Base-by-base conservation (phyloP, 2,888 invertebrate species). In the Fragum fragum region DNA sequence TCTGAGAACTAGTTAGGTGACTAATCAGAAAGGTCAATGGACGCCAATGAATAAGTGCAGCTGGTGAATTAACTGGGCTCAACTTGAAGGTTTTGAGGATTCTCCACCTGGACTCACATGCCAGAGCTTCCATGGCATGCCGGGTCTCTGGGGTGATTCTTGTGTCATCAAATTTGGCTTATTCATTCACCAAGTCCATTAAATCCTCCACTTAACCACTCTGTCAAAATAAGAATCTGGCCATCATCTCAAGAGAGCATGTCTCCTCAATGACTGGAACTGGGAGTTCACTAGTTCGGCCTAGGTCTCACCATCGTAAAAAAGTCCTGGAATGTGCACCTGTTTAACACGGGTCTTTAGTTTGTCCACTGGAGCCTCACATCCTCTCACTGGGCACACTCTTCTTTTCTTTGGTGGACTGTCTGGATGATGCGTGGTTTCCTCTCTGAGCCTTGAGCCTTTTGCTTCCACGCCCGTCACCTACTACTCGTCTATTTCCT, bases 31-130 rank as follows among this genome's bases (percentile, higher is more conserved):
- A 18, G 6, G 61, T 16, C 36, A 74, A 14, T 3, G 74, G 39
- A 21, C 59, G 61, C 74, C 66, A 74, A 29, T 74, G 74, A 1
- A 74, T 47, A 1, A 74, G 29, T 16, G 59, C 66, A 1, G 42
- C 74, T n/a, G 74, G 63, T 23, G 74, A 74, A 28, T 52, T 74
- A 5, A 47, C 32, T 14, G 74, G 66, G 7, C 14, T 61, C 52
- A 74, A 11, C 1, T 28, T 52, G 28, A 74, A 74, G 6, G n/a
- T 26, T 21, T 21, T 28, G 1, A 63, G 74, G 16, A 63, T 32
- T 29, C 28, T n/a, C 26, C 63, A 63, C 32, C 36, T 32, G 21
- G 63, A 23, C 23, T 59, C 23, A 7, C 21, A 28, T 21, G 7
- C 23, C 14, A 59, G 59, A 7, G 23, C 28, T 26, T 59, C 23